Evolutionary conservation across 2,113 vertebrate species (phyloP), one percentile per base, ranked within the genome.

Genomic region (Mirza zaza): DNA sequence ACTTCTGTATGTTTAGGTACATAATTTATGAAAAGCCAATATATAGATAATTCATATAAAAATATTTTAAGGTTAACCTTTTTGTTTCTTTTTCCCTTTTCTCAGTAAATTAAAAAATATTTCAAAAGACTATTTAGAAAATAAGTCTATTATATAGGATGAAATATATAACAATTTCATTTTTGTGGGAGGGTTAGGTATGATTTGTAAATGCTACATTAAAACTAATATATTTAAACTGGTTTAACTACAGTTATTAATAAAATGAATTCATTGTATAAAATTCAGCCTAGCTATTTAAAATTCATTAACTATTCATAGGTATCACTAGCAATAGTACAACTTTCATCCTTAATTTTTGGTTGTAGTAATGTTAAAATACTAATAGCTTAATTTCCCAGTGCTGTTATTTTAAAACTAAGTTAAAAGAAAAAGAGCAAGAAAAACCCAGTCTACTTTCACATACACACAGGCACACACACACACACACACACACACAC

Each of bases 71-170:
- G 27, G 20, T 91, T 39, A 1, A 36, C 3, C 50, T 61, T 65
- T 92, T 81, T 86, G 25, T 91, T 81, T 67, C 23, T 83, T 79
- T 50, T 45, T 89, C 25, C 17, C 6, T 20, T 92, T 63, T 87
- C 29, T 71, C 75, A 70, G 48, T 91, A 67, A 95, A 71, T 91
- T 90, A 68, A 96, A 95, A 94, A 75, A 17, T 29, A 65, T 76
- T 93, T 97, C 20, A 23, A 81, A 67, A 95, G 59, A 81, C 55
- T 93, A 25, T 52, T 42, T 71, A 86, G 67, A 93, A 96, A 92
- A 15, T 50, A 92, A 76, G 21, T 59, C n/a, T 65, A 20, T 93
- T 88, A 55, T 79, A 2, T 93, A 79, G 42, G 95, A 77, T 82
- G 81, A 94, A 55, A 67, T 39, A 34, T 75, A 6, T 71, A 82